Evolutionary conservation across 2,113 vertebrate species (phyloP), one percentile per base, ranked within the genome.

Genomic region (Colaptes auratus): DNA sequence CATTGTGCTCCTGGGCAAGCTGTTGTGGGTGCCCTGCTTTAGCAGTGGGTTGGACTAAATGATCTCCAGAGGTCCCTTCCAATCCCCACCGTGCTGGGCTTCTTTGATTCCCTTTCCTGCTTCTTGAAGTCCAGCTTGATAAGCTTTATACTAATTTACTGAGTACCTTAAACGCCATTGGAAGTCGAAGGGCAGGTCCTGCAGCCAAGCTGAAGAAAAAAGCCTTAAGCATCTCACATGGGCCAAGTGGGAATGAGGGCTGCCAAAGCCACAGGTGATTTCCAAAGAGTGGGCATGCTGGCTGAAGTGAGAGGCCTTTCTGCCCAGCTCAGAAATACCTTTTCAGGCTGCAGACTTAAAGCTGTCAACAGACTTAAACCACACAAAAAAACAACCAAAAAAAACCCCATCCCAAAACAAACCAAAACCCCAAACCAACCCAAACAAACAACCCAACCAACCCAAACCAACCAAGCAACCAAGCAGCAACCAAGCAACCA

Each of bases 281-380:
- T 60, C 44, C 42, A 71, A 23, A 50, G 52, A 8, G 7, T 35
- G 55, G 24, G 42, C 14, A 50, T 2, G 0, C 2, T 23, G 59
- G 16, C 11, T 60, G 46, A 58, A 17, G 23, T 2, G n/a, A 59
- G 81, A 46, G 42, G 9, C 10, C 10, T 66, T 63, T 55, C 70
- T 86, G n/a, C 36, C 27, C 0, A 0, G 3, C 3, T 11, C 59
- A 33, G 30, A 17, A 10, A 11, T 73, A 9, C 5, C 23, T 50
- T 12, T 14, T 7, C 2, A 27, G n/a, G 4, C 31, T 60, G 56
- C 3, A 60, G 33, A 20, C n/a, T 79, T 50, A n/a, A 18, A 30
- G 60, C 42, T 76, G 19, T 76, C 58, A 70, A 24, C 31, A 28
- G 28, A 39, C 71, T 50, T 52, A 79, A 74, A 78, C 9, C 20